A percentile compares a stretch with the other conserved stretches of the same genome.
These are phyloP conservation scores for Diplazon laetatorius DNA, from an alignment of 2,888 invertebrate species.

Conservation along the genomic window DNA sequence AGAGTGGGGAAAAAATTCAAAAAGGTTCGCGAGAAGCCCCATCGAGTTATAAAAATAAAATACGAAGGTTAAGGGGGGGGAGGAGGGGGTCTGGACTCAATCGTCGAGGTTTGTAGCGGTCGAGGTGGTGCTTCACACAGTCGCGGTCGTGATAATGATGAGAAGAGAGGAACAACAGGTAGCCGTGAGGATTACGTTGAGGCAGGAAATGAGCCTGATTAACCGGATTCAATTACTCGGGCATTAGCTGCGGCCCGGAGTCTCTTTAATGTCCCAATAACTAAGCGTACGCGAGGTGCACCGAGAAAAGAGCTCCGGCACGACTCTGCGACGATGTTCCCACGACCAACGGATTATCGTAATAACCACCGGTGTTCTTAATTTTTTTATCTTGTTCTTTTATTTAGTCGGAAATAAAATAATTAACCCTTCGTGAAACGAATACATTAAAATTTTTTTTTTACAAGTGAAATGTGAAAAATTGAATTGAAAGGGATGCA, in stretches of 20 bases:
- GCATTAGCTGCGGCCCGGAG: constrained; percentile 44
- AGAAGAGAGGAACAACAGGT: constrained; percentile 52
- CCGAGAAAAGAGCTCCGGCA: neutral
- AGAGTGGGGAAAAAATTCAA: neutral
- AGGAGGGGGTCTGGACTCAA: neutral
- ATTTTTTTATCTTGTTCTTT: neutral
- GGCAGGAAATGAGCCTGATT: constrained; percentile 52
- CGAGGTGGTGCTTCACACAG: constrained; percentile 1
- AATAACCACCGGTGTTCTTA: neutral
- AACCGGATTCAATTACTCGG: constrained; percentile 55
- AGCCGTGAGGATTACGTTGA: constrained; percentile 53
- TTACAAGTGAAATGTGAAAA: too few species aligned
- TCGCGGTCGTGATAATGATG: constrained; percentile 12
- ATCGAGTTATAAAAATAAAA: constrained; percentile 1
- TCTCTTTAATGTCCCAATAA: constrained; percentile 52
- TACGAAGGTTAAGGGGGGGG: neutral
- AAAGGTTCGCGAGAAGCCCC: neutral
- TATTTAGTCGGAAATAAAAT: neutral
- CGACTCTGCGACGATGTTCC: neutral
- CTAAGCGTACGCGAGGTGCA: neutral
- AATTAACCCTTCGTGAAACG: constrained; percentile 29
- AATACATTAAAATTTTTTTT: too few species aligned
- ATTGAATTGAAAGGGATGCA: too few species aligned
- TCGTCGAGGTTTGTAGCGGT: neutral
- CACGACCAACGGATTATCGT: neutral